These are phyloP conservation scores for Nemoura dubitans DNA, from an alignment of 2,888 invertebrate species.

Conservation along the genomic window DNA sequence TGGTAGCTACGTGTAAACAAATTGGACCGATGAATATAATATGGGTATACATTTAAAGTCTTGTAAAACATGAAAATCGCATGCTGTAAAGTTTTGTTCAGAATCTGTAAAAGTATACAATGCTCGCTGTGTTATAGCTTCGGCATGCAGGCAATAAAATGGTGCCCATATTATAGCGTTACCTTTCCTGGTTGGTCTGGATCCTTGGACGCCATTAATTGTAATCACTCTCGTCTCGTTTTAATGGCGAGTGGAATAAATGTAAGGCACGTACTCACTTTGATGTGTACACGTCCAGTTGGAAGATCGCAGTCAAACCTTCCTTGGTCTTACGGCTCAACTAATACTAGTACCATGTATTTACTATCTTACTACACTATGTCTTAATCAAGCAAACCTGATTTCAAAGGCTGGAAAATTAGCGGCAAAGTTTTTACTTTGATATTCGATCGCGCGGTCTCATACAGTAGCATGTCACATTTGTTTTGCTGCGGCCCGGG, in stretches of 20 bases:
- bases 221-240: background rate
- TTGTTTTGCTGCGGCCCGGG: background rate
- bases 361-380: slow-evolving; percentile 20
- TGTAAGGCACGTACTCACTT: slow-evolving; percentile 1
- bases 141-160: background rate
- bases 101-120: background rate
- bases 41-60: background rate
- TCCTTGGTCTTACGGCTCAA: background rate
- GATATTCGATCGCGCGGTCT: background rate
- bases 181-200: too few species aligned
- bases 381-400: slow-evolving; percentile 34
- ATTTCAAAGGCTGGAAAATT: slow-evolving; percentile 18
- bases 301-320: background rate
- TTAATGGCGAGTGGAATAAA: background rate
- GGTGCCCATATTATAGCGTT: background rate
- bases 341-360: background rate
- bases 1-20: too few species aligned
- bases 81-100: background rate
- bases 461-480: slow-evolving; percentile 22
- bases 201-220: background rate
- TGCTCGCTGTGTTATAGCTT: background rate
- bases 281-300: background rate
- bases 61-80: background rate
- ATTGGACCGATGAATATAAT: too few species aligned
- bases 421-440: slow-evolving; percentile 9